These are phyloP conservation scores for Pampusana beccarii DNA, from an alignment of 2,113 vertebrate species.

Conservation along the genomic window DNA sequence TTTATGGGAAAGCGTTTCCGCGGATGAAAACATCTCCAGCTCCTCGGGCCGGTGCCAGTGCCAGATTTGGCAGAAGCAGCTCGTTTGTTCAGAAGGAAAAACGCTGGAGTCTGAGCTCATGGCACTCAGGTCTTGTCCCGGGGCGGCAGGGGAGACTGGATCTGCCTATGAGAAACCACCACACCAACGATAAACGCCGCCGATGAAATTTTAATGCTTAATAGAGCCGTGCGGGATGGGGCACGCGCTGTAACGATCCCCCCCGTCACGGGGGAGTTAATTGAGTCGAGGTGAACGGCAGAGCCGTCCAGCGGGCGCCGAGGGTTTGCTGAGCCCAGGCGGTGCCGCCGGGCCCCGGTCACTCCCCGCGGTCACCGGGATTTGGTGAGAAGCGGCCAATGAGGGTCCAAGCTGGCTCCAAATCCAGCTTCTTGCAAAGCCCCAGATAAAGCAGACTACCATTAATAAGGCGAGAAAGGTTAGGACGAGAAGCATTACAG, in stretches of 20 bases:
- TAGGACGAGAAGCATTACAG: slow-evolving; percentile 63
- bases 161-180: background rate
- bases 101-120: background rate
- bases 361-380: slow-evolving; percentile 63
- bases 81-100: background rate
- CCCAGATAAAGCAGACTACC: slow-evolving; percentile 70
- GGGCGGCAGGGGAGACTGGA: rapidly evolving
- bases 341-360: slow-evolving; percentile 52
- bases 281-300: slow-evolving; percentile 67
- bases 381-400: slow-evolving; percentile 71
- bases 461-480: slow-evolving; percentile 70
- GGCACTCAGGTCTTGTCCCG: background rate
- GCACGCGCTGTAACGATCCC: background rate
- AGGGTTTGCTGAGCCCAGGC: background rate
- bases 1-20: rapidly evolving
- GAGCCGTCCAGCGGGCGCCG: slow-evolving; percentile 8
- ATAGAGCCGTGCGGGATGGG: background rate
- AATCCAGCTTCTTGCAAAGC: slow-evolving; percentile 67
- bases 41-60: background rate
- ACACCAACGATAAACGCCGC: background rate
- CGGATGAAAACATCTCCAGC: rapidly evolving
- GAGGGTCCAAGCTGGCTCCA: slow-evolving; percentile 64
- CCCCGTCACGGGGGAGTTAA: slow-evolving; percentile 64
- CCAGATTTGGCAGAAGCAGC: background rate
- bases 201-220: background rate